Conservation (phyloP, 2,888 invertebrate species). For the Ashinkailepas kermadecensis region DNA sequence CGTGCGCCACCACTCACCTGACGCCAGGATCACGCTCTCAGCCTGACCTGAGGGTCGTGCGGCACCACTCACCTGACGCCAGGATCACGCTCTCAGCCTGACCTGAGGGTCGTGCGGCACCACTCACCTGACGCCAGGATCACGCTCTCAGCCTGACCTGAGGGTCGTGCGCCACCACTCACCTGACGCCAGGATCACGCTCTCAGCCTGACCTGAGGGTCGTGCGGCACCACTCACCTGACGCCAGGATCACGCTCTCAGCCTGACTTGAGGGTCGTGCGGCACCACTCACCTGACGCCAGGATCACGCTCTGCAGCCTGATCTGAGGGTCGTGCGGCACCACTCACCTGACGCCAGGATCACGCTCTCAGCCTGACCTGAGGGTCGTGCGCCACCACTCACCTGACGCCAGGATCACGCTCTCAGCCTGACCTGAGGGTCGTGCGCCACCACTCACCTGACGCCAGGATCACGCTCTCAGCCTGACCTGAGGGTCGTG, state of each 20-base stretch:
- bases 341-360: conserved; percentile 62
- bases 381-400: not conserved
- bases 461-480: conserved; percentile 85
- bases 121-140: conserved; percentile 66
- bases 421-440: too few relatives aligned
- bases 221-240: conserved; percentile 40
- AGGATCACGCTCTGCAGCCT: conserved; percentile 79
- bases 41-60: too few relatives aligned
- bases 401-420: conserved; percentile 71
- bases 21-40: conserved; percentile 82
- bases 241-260: conserved; percentile 82
- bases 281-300: conserved; percentile 51
- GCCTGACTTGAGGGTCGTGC: too few relatives aligned
- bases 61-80: conserved; percentile 51
- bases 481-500: too few relatives aligned
- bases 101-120: too few relatives aligned
- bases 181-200: conserved; percentile 77
- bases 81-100: conserved; percentile 83
- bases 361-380: too few relatives aligned
- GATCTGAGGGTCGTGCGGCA: too few relatives aligned
- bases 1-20: conserved; percentile 40
- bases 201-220: too few relatives aligned
- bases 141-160: too few relatives aligned
- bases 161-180: not conserved
- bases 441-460: not conserved